Evolutionary conservation across 2,888 invertebrate genomes (phyloP), one percentile per base, ranked within the genome.

Genomic region (Stictocephala bisonia): DNA sequence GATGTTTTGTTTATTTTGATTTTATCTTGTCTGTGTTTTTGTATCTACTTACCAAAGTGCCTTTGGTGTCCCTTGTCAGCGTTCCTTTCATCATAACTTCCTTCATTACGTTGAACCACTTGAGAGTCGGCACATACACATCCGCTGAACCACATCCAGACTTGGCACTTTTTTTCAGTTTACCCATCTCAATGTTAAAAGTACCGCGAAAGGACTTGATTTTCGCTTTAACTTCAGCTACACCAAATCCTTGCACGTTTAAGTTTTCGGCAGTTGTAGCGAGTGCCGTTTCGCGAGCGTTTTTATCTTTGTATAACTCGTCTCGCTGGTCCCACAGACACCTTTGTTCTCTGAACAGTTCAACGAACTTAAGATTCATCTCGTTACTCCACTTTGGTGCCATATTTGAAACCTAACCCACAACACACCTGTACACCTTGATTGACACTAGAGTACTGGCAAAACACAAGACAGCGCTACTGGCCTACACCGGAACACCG

Each of bases 321-420:
- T 35, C 24, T 35, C 53, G 26, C 24, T 69, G 69, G 29, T 69
- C 53, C 53, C 53, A 69, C 53, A 69, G 24, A 22, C 51, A 69
- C 22, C 22, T 29, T 3, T 69, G 18, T 35, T 29, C 24, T 27
- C 53, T 69, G 29, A 53, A 53, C 18, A 53, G 18, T 13, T 31
- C 53, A 3, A 69, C 9, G 22, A 69, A 50, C 15, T 53, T 69
- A 1, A 69, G 15, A 29, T 29, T 69, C 0, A 69, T n/a, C 2
- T 70, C 70, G 15, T 70, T 56, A 58, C 56, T 26, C 70, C 70
- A 70, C 20, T 24, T 35, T n/a, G 56, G 70, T 40, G 70, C 70
- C 56, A 70, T 70, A n/a, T n/a, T n/a, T n/a, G n/a, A n/a, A n/a
- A n/a, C n/a, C n/a, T n/a, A n/a, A n/a, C n/a, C n/a, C n/a, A n/a